A percentile compares a stretch with the other conserved stretches of the same genome.
These are phyloP conservation scores for Spodoptera littoralis DNA, from an alignment of 2,888 invertebrate species.

Conservation along the genomic window DNA sequence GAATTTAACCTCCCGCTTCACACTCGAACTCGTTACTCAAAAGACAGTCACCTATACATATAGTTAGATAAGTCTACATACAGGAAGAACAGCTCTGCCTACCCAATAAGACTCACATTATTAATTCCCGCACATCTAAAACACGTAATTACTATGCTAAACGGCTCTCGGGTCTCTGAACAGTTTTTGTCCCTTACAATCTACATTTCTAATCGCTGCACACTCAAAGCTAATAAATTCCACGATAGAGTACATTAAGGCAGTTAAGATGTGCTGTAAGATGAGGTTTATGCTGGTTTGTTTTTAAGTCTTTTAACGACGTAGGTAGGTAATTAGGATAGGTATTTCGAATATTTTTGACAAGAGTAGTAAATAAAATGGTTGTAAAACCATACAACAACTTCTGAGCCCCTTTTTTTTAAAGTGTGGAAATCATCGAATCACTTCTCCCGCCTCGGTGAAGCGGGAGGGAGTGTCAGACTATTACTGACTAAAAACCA, in stretches of 20 bases:
- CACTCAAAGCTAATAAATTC: slow-evolving; percentile 66
- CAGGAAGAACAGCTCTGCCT: neutral
- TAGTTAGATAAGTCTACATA: neutral
- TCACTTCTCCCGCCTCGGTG: too few relatives aligned
- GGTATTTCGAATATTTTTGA: too few relatives aligned
- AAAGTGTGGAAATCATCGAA: too few relatives aligned
- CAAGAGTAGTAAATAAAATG: too few relatives aligned
- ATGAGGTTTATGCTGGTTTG: slow-evolving; percentile 12
- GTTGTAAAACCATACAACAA: too few relatives aligned
- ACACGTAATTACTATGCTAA: slow-evolving; percentile 73
- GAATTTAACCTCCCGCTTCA: too few relatives aligned
- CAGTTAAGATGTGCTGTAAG: slow-evolving; percentile 27
- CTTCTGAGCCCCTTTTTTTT: too few relatives aligned
- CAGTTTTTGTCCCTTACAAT: slow-evolving; percentile 69
- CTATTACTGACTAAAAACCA: too few relatives aligned
- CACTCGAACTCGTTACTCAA: too few relatives aligned
- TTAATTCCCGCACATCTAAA: slow-evolving; percentile 43
- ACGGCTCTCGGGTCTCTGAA: slow-evolving; percentile 53
- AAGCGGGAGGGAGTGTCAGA: too few relatives aligned
- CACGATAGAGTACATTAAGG: slow-evolving; percentile 49
- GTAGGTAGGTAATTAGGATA: too few relatives aligned
- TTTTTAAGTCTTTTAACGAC: neutral
- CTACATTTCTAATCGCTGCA: slow-evolving; percentile 70
- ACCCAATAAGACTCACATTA: slow-evolving; percentile 34
- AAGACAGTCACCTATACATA: neutral